These are phyloP conservation scores for Synodontis membranacea DNA, from an alignment of 2,113 vertebrate species.

Conservation along the genomic window DNA sequence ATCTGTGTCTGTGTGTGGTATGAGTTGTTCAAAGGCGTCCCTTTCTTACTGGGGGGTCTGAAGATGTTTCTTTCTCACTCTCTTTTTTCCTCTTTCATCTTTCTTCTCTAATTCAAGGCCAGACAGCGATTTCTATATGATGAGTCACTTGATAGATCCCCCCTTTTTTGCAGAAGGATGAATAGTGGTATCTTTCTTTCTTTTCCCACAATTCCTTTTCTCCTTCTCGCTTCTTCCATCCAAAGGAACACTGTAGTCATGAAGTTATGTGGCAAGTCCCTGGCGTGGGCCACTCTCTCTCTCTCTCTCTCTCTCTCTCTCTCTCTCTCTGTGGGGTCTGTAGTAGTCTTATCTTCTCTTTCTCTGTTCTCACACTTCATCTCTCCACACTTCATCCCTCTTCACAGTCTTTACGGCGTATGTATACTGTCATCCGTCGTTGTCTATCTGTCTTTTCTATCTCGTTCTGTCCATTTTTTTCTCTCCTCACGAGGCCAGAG, in stretches of 20 bases:
- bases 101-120: constrained; percentile 36
- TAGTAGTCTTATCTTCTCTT: neutral
- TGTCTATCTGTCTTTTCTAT: neutral
- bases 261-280: constrained; percentile 12
- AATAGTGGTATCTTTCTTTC: constrained; percentile 24
- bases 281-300: neutral
- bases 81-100: neutral
- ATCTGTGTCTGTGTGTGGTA: constrained; percentile 36
- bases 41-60: constrained; percentile 37
- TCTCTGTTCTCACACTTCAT: constrained; percentile 19
- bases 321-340: constrained; percentile 15
- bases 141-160: constrained; percentile 24
- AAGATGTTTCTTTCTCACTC: constrained; percentile 20
- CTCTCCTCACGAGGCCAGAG: neutral
- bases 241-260: constrained; percentile 13
- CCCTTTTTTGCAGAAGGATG: neutral
- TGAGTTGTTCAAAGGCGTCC: constrained; percentile 38
- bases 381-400: neutral
- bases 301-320: neutral
- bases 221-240: neutral
- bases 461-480: neutral
- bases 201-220: constrained; percentile 19
- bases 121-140: constrained; percentile 31
- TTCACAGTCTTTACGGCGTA: neutral
- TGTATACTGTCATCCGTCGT: neutral